Evolutionary conservation across 92 coral and sea anemone genomes (phyloP).

Genomic region (Siderastrea siderea): DNA sequence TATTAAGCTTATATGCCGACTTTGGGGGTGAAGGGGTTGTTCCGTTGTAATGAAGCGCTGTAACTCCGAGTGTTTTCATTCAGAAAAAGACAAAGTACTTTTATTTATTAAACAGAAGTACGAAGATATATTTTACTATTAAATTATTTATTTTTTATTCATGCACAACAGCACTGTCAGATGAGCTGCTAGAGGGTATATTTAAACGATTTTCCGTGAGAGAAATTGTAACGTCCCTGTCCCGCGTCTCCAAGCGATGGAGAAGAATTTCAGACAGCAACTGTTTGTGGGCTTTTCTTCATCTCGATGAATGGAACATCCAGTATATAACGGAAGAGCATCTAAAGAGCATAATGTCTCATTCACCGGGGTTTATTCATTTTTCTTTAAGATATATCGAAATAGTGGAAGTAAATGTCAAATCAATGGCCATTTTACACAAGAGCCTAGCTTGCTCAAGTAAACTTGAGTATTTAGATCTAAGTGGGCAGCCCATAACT

Average conservation of each 20-base stretch:
- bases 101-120: constrained; percentile 9
- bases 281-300: constrained; percentile 49
- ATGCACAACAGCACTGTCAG: constrained; percentile 30
- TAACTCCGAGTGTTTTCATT: constrained; percentile 18
- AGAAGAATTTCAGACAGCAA: constrained; percentile 32
- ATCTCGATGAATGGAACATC: constrained; percentile 65
- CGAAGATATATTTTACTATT: constrained; percentile 12
- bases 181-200: constrained; percentile 29
- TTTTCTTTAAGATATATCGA: constrained; percentile 40
- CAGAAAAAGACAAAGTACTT: constrained; percentile 15
- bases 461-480: too few species aligned
- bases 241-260: constrained; percentile 45
- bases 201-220: constrained; percentile 30
- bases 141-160: not conserved
- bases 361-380: constrained; percentile 46
- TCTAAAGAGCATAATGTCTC: constrained; percentile 38
- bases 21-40: constrained; percentile 20
- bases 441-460: too few species aligned
- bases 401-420: constrained; percentile 18
- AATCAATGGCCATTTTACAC: not conserved
- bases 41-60: not conserved
- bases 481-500: too few species aligned
- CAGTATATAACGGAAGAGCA: constrained; percentile 36
- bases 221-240: constrained; percentile 36
- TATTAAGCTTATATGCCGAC: not conserved